Conservation (phyloP, 2,113 vertebrate genomes). For the Microtus richardsoni region DNA sequence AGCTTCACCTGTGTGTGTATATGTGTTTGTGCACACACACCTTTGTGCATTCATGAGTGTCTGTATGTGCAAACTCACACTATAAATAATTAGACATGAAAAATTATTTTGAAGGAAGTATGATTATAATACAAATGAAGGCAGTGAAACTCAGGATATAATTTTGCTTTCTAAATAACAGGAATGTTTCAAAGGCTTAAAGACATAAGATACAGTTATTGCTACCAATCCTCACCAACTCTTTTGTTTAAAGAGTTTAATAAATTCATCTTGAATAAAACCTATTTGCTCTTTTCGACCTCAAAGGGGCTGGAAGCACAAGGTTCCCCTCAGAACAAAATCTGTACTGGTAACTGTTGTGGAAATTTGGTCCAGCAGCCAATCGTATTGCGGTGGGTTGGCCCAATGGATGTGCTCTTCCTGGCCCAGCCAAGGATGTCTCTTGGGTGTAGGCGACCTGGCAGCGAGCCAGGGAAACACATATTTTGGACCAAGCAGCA, state of each 20-base stretch:
- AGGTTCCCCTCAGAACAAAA: background rate
- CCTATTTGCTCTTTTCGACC: background rate
- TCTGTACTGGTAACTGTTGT: background rate
- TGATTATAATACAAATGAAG: background rate
- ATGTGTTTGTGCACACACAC: too few relatives aligned
- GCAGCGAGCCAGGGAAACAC: too few relatives aligned
- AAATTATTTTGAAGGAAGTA: background rate
- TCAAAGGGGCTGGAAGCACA: background rate
- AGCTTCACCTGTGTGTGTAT: background rate
- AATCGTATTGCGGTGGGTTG: too few relatives aligned
- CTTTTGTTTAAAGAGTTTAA: background rate
- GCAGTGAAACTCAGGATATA: background rate
- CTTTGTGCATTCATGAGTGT: background rate
- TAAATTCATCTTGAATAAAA: background rate
- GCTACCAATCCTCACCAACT: background rate
- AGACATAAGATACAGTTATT: background rate
- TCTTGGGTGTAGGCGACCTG: too few relatives aligned
- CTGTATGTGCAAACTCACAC: background rate
- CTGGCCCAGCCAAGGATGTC: fast-evolving
- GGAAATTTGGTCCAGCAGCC: too few relatives aligned
- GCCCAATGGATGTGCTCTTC: too few relatives aligned
- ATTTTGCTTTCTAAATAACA: background rate
- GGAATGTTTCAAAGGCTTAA: background rate
- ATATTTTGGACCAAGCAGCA: too few relatives aligned
- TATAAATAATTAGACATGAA: background rate